These are phyloP conservation scores for Oxystoma pomonae DNA, from an alignment of 2,888 invertebrate genomes.

Conservation along the genomic window DNA sequence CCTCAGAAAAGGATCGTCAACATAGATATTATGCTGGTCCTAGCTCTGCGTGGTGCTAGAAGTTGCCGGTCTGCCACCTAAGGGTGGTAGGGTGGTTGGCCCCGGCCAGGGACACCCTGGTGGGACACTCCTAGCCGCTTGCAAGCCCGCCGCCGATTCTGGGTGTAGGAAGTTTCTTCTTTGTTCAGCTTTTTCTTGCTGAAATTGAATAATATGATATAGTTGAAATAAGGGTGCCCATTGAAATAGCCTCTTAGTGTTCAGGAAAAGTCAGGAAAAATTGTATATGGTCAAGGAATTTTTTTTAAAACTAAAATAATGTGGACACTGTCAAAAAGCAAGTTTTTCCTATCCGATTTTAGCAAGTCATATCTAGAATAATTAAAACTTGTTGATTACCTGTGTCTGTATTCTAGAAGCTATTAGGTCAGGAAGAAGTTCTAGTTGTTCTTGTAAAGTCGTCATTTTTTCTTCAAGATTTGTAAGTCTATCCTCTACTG, in stretches of 20 bases:
- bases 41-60: constrained; percentile 23
- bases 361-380: too few relatives aligned
- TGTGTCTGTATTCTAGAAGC: constrained; percentile 52
- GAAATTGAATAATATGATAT: too few relatives aligned
- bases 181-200: constrained; percentile 79
- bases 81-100: constrained; percentile 66
- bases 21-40: constrained; percentile 2
- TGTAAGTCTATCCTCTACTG: constrained; percentile 87
- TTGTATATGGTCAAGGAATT: too few relatives aligned
- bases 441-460: constrained; percentile 82
- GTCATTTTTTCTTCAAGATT: constrained; percentile 90
- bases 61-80: constrained; percentile 23
- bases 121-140: constrained; percentile 49
- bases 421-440: constrained; percentile 78
- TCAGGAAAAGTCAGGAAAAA: too few relatives aligned
- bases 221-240: too few relatives aligned
- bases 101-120: constrained; percentile 77
- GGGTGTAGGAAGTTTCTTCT: constrained; percentile 83
- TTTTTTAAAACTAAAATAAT: too few relatives aligned
- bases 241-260: too few relatives aligned
- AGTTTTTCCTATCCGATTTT: too few relatives aligned
- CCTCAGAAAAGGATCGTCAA: neutral
- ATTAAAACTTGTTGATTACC: too few relatives aligned
- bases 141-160: constrained; percentile 69
- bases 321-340: too few relatives aligned